Base-by-base conservation (phyloP, 2,888 invertebrate species). In the Anarsia innoxiella region DNA sequence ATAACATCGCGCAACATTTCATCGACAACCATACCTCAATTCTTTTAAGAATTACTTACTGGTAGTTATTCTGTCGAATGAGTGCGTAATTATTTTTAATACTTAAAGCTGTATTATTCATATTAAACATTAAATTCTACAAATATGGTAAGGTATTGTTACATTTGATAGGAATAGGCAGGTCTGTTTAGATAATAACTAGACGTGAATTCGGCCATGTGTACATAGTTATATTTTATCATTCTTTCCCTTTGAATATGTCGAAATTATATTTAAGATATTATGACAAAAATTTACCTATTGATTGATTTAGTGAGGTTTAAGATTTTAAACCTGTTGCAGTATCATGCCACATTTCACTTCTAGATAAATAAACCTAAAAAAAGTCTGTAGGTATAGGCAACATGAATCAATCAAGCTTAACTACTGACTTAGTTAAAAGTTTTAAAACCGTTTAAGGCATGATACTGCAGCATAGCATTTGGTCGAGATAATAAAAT, bases 201-300 rank as follows among this genome's bases (percentile, higher is more conserved):
- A 26, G 26, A 9, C 10, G 10, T 13, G 10, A 30, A 15, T 30
- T 15, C 8, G 0, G 10, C 23, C 23, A 33, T 41, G 44, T 62
- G 58, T 60, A 61, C 49, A 64, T 64, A 61, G 45, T 51, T 56
- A 50, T 59, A 56, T 55, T 45, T 53, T 57, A 36, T 45, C 48
- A 48, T 59, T 53, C 45, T 49, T n/a, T n/a, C n/a, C n/a, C 39
- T 41, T 40, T 36, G 38, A 40, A 32, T 34, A 39, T 31, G 39
- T 28, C 19, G 13, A 37, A 33, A n/a, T n/a, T n/a, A n/a, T n/a
- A n/a, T n/a, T n/a, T n/a, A n/a, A n/a, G n/a, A n/a, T n/a, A n/a
- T n/a, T n/a, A n/a, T n/a, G n/a, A n/a, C n/a, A n/a, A n/a, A n/a
- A n/a, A n/a, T n/a, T n/a, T n/a, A n/a, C n/a, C n/a, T n/a, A n/a